Evolutionary conservation across 2,113 vertebrate genomes (phyloP).

Genomic region (Odocoileus hemionus): DNA sequence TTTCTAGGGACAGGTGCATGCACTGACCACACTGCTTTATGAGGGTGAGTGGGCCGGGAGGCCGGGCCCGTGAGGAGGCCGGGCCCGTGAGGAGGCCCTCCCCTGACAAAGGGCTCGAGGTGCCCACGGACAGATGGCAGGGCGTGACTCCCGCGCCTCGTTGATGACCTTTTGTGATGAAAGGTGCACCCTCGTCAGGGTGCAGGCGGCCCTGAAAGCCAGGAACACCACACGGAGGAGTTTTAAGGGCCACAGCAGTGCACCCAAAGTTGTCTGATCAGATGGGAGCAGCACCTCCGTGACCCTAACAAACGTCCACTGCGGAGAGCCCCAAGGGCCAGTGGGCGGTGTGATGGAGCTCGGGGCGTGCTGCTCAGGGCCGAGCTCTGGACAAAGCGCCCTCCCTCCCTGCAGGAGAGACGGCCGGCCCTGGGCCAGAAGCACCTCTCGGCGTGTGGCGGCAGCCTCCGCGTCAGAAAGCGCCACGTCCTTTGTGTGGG

Average conservation of each 20-base stretch:
- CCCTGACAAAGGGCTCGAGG: not conserved
- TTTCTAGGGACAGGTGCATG: not conserved
- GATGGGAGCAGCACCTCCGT: not conserved
- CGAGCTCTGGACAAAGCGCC: not conserved
- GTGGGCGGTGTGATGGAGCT: not conserved
- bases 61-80: too few relatives aligned
- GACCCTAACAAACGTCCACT: not conserved
- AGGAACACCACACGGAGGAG: not conserved
- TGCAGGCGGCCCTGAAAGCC: not conserved
- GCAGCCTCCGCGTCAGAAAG: not conserved
- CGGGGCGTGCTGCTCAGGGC: too few relatives aligned
- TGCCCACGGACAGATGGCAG: not conserved
- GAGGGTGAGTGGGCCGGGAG: not conserved
- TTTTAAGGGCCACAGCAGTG: not conserved
- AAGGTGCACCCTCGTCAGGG: not conserved
- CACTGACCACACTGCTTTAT: not conserved
- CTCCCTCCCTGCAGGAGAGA: not conserved
- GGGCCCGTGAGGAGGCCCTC: not conserved
- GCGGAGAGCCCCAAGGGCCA: not conserved
- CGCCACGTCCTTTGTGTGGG: not conserved
- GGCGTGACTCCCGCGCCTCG: not conserved
- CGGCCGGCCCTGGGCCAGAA: too few relatives aligned
- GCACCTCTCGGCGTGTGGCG: rapidly evolving
- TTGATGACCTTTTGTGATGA: not conserved
- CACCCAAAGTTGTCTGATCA: not conserved